A percentile compares a stretch with the other conserved stretches of the same genome.
phyloP scores from a whole-genome alignment of 2,797 vertebrate species.

The Tapera naevia region DNA sequence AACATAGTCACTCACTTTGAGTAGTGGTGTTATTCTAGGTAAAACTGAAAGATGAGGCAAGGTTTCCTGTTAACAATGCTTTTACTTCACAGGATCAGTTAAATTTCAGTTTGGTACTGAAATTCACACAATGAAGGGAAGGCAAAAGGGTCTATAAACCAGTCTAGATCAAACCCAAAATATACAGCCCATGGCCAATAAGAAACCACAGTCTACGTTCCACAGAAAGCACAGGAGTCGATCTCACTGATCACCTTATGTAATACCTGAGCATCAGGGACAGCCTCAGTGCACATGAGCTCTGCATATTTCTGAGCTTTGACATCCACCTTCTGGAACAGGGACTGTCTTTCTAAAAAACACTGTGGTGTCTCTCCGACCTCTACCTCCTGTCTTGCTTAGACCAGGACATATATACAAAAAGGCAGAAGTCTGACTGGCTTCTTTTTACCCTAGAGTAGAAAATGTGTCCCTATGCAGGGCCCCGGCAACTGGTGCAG shows the following conservation, averaged over 20 bases:
- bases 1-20: background rate
- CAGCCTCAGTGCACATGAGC: background rate
- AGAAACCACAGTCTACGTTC: background rate
- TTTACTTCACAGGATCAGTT: background rate
- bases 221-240: background rate
- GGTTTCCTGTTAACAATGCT: background rate
- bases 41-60: background rate
- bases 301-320: background rate
- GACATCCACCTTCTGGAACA: background rate
- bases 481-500: background rate
- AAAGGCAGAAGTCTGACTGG: background rate
- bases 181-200: background rate
- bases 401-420: background rate
- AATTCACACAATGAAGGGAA: background rate
- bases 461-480: rapidly evolving
- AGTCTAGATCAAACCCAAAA: background rate
- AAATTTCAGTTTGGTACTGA: background rate
- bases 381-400: background rate
- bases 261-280: background rate
- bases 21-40: background rate
- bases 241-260: too few relatives aligned
- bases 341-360: background rate
- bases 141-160: background rate
- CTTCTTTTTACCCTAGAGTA: background rate
- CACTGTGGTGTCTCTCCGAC: background rate